phyloP scores from a whole-genome alignment of 2,888 invertebrate species.

The Cantharis nigra region DNA sequence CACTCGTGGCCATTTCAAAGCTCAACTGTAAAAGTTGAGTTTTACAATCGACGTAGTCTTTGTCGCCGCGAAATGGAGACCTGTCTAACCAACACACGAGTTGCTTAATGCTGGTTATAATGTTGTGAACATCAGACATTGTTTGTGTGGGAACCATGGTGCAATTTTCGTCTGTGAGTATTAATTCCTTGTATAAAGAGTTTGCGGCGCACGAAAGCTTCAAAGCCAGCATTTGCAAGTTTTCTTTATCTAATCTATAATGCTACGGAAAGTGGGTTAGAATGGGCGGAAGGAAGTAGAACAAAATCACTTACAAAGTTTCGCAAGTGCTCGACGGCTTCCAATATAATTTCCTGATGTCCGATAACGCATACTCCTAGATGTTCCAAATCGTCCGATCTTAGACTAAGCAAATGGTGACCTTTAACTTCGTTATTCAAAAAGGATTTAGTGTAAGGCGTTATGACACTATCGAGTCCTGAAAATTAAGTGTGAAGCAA shows the following conservation, averaged over 20 bases:
- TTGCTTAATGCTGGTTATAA: conserved; percentile 83
- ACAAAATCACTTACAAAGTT: conserved; percentile 73
- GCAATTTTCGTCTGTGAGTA: conserved; percentile 58
- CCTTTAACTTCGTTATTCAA: conserved; percentile 82
- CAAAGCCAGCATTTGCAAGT: conserved; percentile 86
- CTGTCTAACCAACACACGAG: conserved; percentile 91
- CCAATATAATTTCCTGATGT: conserved; percentile 91
- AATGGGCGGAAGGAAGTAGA: background rate
- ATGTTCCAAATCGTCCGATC: conserved; percentile 86
- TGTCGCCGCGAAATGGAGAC: conserved; percentile 66
- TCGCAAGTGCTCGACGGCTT: conserved; percentile 87
- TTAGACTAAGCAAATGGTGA: conserved; percentile 78
- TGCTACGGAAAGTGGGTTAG: conserved; percentile 63
- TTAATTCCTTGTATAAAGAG: conserved; percentile 73
- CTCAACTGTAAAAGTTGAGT: conserved; percentile 76
- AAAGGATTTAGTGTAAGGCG: conserved; percentile 80
- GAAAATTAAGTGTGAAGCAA: conserved; percentile 34
- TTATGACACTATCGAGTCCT: conserved; percentile 81
- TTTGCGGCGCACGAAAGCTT: conserved; percentile 83
- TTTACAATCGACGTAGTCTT: conserved; percentile 73
- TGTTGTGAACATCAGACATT: conserved; percentile 83
- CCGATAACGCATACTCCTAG: conserved; percentile 86
- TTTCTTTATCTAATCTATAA: conserved; percentile 89
- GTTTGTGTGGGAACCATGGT: conserved; percentile 75
- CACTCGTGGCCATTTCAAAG: conserved; percentile 85